Evolutionary conservation across 2,888 invertebrate species (phyloP), one percentile per base, ranked within the genome.

Genomic region (Hypercompe scribonia): DNA sequence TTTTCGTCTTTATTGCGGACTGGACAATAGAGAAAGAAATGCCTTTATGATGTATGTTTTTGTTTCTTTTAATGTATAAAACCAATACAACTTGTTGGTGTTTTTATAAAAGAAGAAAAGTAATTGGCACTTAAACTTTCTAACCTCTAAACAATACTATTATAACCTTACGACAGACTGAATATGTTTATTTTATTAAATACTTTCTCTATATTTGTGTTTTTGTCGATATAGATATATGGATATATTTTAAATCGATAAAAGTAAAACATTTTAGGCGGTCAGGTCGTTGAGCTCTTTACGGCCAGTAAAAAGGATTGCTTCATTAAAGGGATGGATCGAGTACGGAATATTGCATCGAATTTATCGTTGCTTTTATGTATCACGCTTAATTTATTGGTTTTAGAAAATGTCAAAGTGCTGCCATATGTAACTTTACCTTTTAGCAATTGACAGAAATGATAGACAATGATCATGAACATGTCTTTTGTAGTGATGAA

Each of bases 221-320:
- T 50, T 50, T 54, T 54, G 21, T n/a, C 24, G 2, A 54, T 11
- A n/a, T 3, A 54, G 10, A 54, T 54, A 24, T 31, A 58, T 31
- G 15, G 54, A 10, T 69, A 73, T 65, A 69, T 78, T 74, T 74
- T 21, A 74, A 74, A 76, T 75, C 74, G 75, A 76, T 76, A 76
- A 65, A 76, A 78, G 76, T 84, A 81, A 73, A 82, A 82, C 81
- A 81, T 82, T 84, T 83, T 72, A 84, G 73, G 75, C 68, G 75
- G 70, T 75, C 77, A 80, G 82, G 86, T 81, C 81, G 81, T 66
- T 66, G 81, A 67, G 79, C 84, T 81, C 86, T 91, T 91, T 90
- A 92, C 88, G 82, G 90, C 75, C 88, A 82, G 88, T 92, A 91
- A 92, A 92, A 90, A 84, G 89, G 88, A 90, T 89, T 84, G 90